Conservation (phyloP, 1,140 invertebrate genomes). For the Drosophila parvula region DNA sequence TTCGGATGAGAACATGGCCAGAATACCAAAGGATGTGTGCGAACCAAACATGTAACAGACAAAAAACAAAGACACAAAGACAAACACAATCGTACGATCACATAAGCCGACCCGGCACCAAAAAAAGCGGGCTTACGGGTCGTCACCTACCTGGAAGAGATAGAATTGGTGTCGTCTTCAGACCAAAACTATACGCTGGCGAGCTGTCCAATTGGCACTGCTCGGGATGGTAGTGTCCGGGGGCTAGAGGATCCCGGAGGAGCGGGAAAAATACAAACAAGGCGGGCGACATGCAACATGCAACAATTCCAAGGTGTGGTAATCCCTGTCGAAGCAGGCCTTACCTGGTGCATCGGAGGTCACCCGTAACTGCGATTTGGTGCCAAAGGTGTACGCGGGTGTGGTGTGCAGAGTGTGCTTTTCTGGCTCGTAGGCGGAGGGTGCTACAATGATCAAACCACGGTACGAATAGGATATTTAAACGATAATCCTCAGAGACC, state of each 20-base stretch:
- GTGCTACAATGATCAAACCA: constrained; percentile 86
- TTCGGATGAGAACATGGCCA: constrained; percentile 44
- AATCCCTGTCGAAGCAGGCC: not conserved
- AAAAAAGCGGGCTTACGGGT: not conserved
- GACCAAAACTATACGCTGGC: constrained; percentile 86
- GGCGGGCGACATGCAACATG: constrained; percentile 48
- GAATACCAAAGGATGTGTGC: constrained; percentile 37
- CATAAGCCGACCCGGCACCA: constrained; percentile 18
- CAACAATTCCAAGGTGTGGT: not conserved
- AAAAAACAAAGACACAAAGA: constrained; percentile 40
- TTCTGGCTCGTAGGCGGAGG: constrained; percentile 86
- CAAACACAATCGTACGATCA: not conserved
- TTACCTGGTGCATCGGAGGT: constrained; percentile 78
- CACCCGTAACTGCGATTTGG: constrained; percentile 84
- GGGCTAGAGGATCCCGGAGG: constrained; percentile 83
- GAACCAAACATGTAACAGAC: constrained; percentile 45
- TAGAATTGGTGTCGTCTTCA: constrained; percentile 70
- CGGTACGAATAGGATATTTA: not conserved
- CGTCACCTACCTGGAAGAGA: constrained; percentile 70
- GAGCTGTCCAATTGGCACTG: constrained; percentile 87
- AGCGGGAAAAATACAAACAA: constrained; percentile 18
- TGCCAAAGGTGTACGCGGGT: constrained; percentile 87
- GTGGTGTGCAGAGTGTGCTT: constrained; percentile 87
- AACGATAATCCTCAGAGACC: not conserved
- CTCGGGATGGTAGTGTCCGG: constrained; percentile 87